phyloP scores from a whole-genome alignment of 1,140 invertebrate species.

The Zaprionus ghesquierei region DNA sequence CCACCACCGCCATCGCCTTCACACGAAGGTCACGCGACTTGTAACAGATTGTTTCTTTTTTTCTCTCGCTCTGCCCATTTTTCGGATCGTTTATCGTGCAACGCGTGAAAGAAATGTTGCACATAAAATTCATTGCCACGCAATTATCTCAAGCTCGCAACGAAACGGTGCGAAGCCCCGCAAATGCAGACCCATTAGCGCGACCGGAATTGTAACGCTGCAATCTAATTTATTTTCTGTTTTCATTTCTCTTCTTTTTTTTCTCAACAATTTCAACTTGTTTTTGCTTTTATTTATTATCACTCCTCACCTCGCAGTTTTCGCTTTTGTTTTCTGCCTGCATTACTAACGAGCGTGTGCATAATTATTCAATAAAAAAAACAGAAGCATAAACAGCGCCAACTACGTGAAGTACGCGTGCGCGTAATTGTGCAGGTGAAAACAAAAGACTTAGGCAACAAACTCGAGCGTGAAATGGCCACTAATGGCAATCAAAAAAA shows the following conservation, averaged over 20 bases:
- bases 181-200: conserved; percentile 69
- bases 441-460: conserved; percentile 76
- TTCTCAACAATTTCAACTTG: conserved; percentile 52
- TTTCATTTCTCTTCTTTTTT: conserved; percentile 39
- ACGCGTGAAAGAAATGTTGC: conserved; percentile 44
- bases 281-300: background rate
- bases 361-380: conserved; percentile 67
- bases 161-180: conserved; percentile 22
- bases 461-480: conserved; percentile 50
- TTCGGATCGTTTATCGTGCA: conserved; percentile 1
- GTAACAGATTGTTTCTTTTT: conserved; percentile 30
- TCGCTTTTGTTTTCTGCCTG: too few relatives aligned
- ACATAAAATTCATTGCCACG: conserved; percentile 72
- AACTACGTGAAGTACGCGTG: background rate
- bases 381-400: background rate
- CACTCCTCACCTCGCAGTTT: background rate
- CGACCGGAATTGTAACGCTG: conserved; percentile 57
- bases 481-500: conserved; percentile 42
- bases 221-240: conserved; percentile 62
- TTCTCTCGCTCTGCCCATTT: background rate
- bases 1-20: background rate
- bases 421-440: conserved; percentile 43
- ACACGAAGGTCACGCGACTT: conserved; percentile 34
- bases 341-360: conserved; percentile 59
- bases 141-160: conserved; percentile 54